Base-by-base conservation (phyloP, 2,888 invertebrate species). In the Dromius quadrimaculatus region DNA sequence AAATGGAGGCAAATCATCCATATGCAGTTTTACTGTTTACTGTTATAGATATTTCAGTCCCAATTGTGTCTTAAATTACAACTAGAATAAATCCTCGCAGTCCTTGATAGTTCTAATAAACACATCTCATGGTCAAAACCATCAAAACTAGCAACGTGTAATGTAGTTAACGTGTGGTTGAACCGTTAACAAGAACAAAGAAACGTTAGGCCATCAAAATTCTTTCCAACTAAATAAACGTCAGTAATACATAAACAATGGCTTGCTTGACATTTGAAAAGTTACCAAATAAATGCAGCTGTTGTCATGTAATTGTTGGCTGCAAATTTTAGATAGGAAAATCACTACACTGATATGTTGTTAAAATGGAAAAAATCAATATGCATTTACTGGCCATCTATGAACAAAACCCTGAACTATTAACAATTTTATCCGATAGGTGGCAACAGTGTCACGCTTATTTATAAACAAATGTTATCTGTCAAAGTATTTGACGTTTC, bases 391-490 rank as follows among this genome's bases (percentile, higher is more conserved):
- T 15, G 2, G 17, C 47, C 65, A 65, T 65, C 65, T 65, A 3
- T 50, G 8, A 9, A 34, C 1, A 11, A 32, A 47, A 34, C 20
- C 13, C 19, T 1, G 15, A 36, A 65, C 22, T 50, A 65, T 36
- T 34, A 19, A 13, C 11, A 9, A 22, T 62, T 62, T 36, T 9
- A 15, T 11, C 17, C 20, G 36, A 6, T 32, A 65, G 65, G 50
- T 65, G 65, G 32, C 50, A 17, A 19, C 15, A 36, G 15, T 13
- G 22, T 36, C 28, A 36, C 23, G 43, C 47, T 32, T 50, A 65
- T 50, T 65, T 65, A 69, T 59, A 69, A 59, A 69, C 69, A 69
- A 69, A 69, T 69, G 69, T 23, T 22, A n/a, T 13, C 61, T 69
- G 69, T 69, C 69, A 69, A 69, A 69, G 32, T 57, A 59, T 22